phyloP scores from a whole-genome alignment of 2,888 invertebrate genomes.

The Smittia sp. region DNA sequence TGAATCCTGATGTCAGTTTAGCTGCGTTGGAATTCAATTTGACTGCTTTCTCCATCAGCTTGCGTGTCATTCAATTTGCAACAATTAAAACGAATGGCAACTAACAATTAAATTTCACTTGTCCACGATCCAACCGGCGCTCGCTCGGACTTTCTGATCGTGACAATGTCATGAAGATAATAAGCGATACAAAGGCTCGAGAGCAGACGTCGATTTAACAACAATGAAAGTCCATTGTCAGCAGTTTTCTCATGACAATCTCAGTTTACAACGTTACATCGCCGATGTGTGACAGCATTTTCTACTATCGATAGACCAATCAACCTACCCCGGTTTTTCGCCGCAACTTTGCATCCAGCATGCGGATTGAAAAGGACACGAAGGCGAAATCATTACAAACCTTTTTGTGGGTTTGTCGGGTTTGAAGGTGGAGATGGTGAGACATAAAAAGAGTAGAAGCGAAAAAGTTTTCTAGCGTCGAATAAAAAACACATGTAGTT shows the following conservation, averaged over 20 bases:
- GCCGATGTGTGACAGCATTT: neutral
- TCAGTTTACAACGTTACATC: neutral
- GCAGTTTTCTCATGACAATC: conserved; percentile 7
- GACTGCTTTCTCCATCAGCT: neutral
- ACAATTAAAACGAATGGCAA: neutral
- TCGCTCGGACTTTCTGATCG: neutral
- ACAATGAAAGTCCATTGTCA: neutral
- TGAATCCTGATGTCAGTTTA: conserved; percentile 20
- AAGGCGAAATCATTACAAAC: neutral
- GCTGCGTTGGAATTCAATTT: conserved; percentile 6
- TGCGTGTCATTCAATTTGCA: conserved; percentile 25
- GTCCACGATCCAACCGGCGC: neutral
- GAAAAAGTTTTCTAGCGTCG: neutral
- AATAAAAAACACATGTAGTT: neutral
- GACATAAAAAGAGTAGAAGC: conserved; percentile 6
- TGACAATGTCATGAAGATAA: neutral
- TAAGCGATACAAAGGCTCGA: neutral
- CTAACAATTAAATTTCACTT: conserved; percentile 15
- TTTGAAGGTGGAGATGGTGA: neutral
- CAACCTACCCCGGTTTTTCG: neutral
- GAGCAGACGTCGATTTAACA: neutral
- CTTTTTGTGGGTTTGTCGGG: neutral
- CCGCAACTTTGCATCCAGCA: neutral
- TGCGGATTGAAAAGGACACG: neutral
- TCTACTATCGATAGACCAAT: neutral